Evolutionary conservation across 2,888 invertebrate species (phyloP).

Genomic region (Athalia circularis): DNA sequence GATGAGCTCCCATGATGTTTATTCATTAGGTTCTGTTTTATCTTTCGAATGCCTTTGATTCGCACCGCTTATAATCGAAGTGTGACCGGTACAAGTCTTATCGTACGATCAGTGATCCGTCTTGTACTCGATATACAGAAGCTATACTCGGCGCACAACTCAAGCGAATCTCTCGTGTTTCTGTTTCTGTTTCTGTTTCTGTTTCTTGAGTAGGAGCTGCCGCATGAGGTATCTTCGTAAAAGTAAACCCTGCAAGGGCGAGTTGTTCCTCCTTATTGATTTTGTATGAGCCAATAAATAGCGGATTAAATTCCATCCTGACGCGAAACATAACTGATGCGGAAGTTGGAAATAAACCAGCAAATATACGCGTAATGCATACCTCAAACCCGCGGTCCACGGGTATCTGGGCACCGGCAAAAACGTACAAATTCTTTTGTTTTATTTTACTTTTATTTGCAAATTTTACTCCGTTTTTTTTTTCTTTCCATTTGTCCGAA

Average conservation of each 20-base stretch:
- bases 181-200: constrained; percentile 19
- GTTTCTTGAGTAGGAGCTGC: constrained; percentile 10
- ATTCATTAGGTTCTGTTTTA: constrained; percentile 47
- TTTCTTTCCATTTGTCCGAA: neutral
- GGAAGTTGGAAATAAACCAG: too few species aligned
- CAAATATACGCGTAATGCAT: too few species aligned
- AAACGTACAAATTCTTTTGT: neutral
- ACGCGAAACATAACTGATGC: constrained; percentile 14
- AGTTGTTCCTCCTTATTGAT: constrained; percentile 54
- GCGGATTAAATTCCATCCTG: constrained; percentile 49
- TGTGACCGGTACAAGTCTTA: constrained; percentile 57
- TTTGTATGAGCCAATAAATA: constrained; percentile 59
- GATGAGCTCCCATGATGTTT: constrained; percentile 30
- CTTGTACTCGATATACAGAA: constrained; percentile 52
- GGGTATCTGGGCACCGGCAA: neutral
- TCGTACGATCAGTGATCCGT: constrained; percentile 56
- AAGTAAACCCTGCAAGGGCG: constrained; percentile 17
- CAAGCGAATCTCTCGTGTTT: neutral
- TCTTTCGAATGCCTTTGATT: constrained; percentile 52
- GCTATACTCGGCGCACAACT: too few species aligned
- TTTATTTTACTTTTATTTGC: neutral
- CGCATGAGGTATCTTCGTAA: too few species aligned
- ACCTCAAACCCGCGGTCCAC: too few species aligned
- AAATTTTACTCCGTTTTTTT: neutral
- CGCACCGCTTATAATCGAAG: constrained; percentile 54